Evolutionary conservation across 2,113 vertebrate genomes (phyloP).

Genomic region (Hemiprocne comata): DNA sequence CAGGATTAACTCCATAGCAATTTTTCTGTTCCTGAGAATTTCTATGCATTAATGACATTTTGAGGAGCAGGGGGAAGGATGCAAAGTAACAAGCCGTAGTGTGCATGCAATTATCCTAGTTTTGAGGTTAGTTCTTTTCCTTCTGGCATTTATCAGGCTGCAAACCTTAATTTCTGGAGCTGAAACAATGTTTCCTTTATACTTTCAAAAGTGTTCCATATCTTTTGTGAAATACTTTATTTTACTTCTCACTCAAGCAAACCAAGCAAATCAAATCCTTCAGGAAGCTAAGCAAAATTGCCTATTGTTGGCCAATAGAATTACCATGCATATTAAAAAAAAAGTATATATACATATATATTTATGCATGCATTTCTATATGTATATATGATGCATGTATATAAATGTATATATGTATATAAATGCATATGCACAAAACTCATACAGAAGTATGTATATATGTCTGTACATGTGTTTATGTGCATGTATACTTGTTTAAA

Average conservation of each 20-base stretch:
- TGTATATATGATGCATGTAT: not conserved
- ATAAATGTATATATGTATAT: not conserved
- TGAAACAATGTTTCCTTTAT: not conserved
- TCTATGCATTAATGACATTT: slow-evolving; percentile 68
- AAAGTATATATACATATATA: not conserved
- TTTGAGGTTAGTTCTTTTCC: slow-evolving; percentile 31
- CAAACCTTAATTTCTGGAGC: not conserved
- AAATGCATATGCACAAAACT: not conserved
- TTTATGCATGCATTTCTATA: not conserved
- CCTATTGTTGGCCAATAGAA: not conserved
- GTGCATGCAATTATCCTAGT: not conserved
- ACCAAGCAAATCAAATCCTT: not conserved
- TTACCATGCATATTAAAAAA: rapidly evolving
- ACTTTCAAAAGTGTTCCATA: not conserved
- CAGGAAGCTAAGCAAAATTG: not conserved
- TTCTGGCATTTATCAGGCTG: not conserved
- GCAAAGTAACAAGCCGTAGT: slow-evolving; percentile 25
- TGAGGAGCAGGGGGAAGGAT: not conserved
- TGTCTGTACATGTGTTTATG: not conserved
- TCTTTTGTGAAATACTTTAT: not conserved
- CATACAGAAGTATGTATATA: not conserved
- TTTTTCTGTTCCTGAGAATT: not conserved
- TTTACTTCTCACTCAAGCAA: not conserved
- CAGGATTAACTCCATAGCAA: slow-evolving; percentile 58
- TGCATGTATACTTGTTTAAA: not conserved